Conservation (phyloP, 35 echinoderm and acorn worm species). For the Chiridota heheva region DNA sequence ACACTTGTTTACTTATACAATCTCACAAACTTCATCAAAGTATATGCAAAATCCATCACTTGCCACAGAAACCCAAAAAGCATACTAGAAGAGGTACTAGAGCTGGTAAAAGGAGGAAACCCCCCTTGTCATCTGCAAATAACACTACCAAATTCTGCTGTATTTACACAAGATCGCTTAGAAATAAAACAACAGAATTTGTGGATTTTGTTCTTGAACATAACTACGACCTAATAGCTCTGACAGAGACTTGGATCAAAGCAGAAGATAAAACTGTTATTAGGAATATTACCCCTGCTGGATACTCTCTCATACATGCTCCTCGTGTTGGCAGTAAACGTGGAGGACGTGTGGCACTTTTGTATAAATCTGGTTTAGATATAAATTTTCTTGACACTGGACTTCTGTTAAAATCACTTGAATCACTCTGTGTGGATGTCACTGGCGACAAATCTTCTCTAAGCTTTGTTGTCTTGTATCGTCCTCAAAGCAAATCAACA, state of each 20-base stretch:
- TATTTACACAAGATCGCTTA: constrained; percentile 38
- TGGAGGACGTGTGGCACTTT: constrained; percentile 37
- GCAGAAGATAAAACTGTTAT: constrained; percentile 37
- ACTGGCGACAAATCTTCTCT: not conserved
- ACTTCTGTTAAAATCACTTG: not conserved
- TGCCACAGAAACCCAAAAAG: no score
- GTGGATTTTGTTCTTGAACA: constrained; percentile 46
- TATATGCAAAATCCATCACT: no score
- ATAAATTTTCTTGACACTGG: constrained; percentile 5
- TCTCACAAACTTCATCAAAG: no score
- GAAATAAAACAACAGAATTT: constrained; percentile 62
- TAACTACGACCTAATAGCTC: constrained; percentile 49
- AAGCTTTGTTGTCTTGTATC: constrained; percentile 22
- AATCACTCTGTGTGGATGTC: constrained; percentile 10
- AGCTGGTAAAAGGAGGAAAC: constrained; percentile 1
- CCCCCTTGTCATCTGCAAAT: not conserved
- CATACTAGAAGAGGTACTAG: constrained; percentile 19
- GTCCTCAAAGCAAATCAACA: constrained; percentile 34
- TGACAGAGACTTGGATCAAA: constrained; percentile 70
- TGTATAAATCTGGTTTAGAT: constrained; percentile 23
- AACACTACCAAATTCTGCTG: constrained; percentile 26
- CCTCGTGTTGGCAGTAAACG: constrained; percentile 27
- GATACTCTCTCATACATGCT: constrained; percentile 41
- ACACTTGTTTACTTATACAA: no score
- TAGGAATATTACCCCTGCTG: constrained; percentile 2